Percentiles rank a stretch among this genome's conserved stretches.
Evolutionary conservation across 2,888 invertebrate species (phyloP).

Genomic region (Mythimna ferrago): DNA sequence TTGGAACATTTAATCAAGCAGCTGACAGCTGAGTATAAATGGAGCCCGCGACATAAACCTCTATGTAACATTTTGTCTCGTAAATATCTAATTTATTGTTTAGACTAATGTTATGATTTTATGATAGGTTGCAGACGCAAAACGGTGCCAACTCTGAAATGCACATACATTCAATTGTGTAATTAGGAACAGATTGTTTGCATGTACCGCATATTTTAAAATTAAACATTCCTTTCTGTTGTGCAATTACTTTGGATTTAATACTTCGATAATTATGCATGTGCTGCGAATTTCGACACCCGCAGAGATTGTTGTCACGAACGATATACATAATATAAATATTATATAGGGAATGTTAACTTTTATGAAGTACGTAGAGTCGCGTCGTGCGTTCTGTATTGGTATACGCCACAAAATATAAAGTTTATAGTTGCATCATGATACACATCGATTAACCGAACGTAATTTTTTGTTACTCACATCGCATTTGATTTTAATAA

Average conservation of each 20-base stretch:
- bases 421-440: slow-evolving; percentile 47
- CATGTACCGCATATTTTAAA: slow-evolving; percentile 60
- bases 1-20: slow-evolving; percentile 30
- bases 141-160: slow-evolving; percentile 69
- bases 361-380: slow-evolving; percentile 11
- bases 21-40: slow-evolving; percentile 29
- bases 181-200: slow-evolving; percentile 60
- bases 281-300: slow-evolving; percentile 36
- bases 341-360: slow-evolving; percentile 30
- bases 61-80: slow-evolving; percentile 17
- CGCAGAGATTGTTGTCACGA: slow-evolving; percentile 36
- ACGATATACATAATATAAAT: slow-evolving; percentile 4
- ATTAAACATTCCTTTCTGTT: slow-evolving; percentile 59
- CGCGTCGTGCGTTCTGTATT: slow-evolving; percentile 22
- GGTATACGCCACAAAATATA: slow-evolving; percentile 20
- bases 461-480: slow-evolving; percentile 31
- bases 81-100: slow-evolving; percentile 27
- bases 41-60: slow-evolving; percentile 16
- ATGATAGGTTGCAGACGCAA: slow-evolving; percentile 58
- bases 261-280: slow-evolving; percentile 28
- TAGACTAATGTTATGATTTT: slow-evolving; percentile 52
- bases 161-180: slow-evolving; percentile 62
- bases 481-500: slow-evolving; percentile 40
- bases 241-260: slow-evolving; percentile 45
- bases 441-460: slow-evolving; percentile 45